Evolutionary conservation across 2,797 vertebrate genomes (phyloP), one percentile per base, ranked within the genome.

Genomic region (Sparus aurata): DNA sequence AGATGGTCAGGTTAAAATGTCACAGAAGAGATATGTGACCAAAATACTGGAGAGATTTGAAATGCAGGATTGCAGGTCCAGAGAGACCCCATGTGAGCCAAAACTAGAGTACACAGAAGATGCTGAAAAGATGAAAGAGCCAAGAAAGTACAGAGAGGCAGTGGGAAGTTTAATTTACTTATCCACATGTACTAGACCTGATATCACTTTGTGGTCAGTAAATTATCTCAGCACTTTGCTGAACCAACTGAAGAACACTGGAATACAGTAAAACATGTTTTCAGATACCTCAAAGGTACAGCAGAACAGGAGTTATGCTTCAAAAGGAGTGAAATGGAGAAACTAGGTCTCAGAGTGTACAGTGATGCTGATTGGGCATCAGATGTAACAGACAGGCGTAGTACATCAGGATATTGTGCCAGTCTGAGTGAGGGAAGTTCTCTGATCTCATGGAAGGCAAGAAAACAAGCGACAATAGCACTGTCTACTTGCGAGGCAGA

Each of bases 261-360:
- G 69, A 57, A 17, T 5, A 83, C 71, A 16, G 79, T 77, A 2
- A 85, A 85, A 43, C 76, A 73, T 20, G 54, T 82, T 2, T 53
- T 87, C 3, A 81, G 80, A 11, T 81, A 87, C 5, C 73, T 86
- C 0, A 84, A 75, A 64, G 73, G 63, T 52, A 69, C 86, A 62
- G 3, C 11, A 8, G 41, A 64, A 3, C 16, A 69, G 2, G 20
- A 13, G 11, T 27, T 82, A 8, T 69, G 23, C n/a, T 85, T 69
- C 22, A 87, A 52, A 3, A 83, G 12, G 41, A 71, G 62, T 74
- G 49, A 69, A 23, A 65, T 69, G 12, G 22, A 47, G 7, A 55
- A 34, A 43, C 41, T 82, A 17, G 64, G 80, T 2, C 34, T 84
- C 1, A 63, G 0, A 55, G 59, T 22, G 0, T 65, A 73, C 23